Evolutionary conservation across 2,113 vertebrate genomes (phyloP), one percentile per base, ranked within the genome.

Genomic region (Antechinus stuartii): DNA sequence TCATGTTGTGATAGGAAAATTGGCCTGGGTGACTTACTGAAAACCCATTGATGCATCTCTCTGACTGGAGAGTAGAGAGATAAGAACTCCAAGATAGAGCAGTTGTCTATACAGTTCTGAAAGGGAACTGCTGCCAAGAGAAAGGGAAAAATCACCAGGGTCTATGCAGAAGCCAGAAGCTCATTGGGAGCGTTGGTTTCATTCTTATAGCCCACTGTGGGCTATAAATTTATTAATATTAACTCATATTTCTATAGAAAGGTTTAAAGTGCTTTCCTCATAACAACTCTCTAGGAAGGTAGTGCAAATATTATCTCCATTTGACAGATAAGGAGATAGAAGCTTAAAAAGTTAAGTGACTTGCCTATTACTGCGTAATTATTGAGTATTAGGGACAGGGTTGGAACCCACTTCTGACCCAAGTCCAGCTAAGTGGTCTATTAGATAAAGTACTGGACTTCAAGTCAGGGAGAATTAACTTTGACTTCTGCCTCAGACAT

Each of bases 1-100:
- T 96, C 19, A 10, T n/a, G 23, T 26, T 92, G 42, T 49, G 56
- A 96, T 84, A 55, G 93, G 90, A 76, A 91, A 47, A 61, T 30
- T 26, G 89, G n/a, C 54, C 93, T 16, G 1, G 1, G 91, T 90
- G 54, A 93, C 94, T 35, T 89, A 92, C 68, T 91, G 57, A 94
- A 49, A 54, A 47, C 46, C 25, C 54, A 14, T 0, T 10, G 54
- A 46, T 94, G 54, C 35, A 11, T 91, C 27, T 68, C 93, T 76
- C 94, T 53, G 54, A 53, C 57, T 30, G 56, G 55, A 96, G 68
- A 94, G 25, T 0, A 0, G 42, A 30, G 49, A 22, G 27, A 35
- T 12, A 52, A 54, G 89, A 26, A 56, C 19, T 8, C 23, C 26
- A 53, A 92, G 90, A 16, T 0, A 8, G n/a, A 30, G 30, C 90